Evolutionary conservation across 2,888 invertebrate genomes (phyloP).

Genomic region (Quadriops clusia): DNA sequence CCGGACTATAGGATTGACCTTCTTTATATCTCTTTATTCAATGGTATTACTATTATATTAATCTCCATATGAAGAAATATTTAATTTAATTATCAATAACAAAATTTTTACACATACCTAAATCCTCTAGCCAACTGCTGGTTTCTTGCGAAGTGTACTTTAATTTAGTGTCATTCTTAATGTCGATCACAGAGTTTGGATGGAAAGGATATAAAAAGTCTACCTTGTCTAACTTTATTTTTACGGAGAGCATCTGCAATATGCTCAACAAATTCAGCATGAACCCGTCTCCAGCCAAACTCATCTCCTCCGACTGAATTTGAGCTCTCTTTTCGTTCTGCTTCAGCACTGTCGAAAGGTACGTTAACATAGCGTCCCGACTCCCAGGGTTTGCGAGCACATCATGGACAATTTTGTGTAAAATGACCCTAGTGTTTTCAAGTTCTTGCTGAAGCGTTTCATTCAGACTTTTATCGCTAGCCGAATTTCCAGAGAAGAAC

Average conservation of each 20-base stretch:
- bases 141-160: conserved; percentile 75
- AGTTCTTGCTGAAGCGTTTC: conserved; percentile 67
- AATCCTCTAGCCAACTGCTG: conserved; percentile 56
- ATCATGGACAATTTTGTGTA: conserved; percentile 46
- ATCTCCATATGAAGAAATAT: no score
- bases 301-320: conserved; percentile 77
- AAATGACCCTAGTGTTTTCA: conserved; percentile 60
- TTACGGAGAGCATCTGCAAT: conserved; percentile 78
- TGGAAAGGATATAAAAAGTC: conserved; percentile 84
- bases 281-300: conserved; percentile 86
- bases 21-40: no score
- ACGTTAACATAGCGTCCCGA: conserved; percentile 66
- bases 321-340: conserved; percentile 82
- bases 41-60: no score
- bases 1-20: no score
- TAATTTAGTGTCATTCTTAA: conserved; percentile 71
- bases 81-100: no score
- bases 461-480: conserved; percentile 52
- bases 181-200: conserved; percentile 57
- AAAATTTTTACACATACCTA: conserved; percentile 40
- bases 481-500: conserved; percentile 43
- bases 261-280: conserved; percentile 89
- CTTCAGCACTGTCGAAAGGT: conserved; percentile 63
- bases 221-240: conserved; percentile 82
- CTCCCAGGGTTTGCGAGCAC: conserved; percentile 54